Evolutionary conservation across 2,113 vertebrate species (phyloP).

Genomic region (Mugil cephalus): DNA sequence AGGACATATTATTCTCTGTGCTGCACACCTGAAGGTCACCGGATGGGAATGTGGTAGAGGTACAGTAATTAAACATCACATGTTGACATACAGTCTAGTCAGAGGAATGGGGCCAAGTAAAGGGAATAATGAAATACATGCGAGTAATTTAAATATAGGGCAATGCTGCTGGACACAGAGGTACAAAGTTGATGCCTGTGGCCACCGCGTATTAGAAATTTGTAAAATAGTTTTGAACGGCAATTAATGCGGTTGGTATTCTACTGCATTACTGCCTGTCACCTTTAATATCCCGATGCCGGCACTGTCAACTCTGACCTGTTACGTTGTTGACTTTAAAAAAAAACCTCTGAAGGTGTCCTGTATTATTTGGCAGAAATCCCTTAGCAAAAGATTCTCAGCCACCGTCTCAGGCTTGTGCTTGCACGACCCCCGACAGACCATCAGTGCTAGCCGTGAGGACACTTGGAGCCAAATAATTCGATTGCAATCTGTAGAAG

Average conservation of each 20-base stretch:
- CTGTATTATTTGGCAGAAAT: not conserved
- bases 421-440: not conserved
- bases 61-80: slow-evolving; percentile 39
- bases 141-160: not conserved
- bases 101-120: not conserved
- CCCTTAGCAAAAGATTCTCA: not conserved
- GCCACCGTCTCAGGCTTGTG: not conserved
- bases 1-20: slow-evolving; percentile 34
- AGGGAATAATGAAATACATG: not conserved
- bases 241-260: no score
- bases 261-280: no score
- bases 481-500: no score
- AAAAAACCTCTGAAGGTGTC: not conserved
- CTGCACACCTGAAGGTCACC: slow-evolving; percentile 50
- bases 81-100: slow-evolving; percentile 12
- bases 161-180: no score
- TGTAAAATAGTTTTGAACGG: no score
- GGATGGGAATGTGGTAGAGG: not conserved
- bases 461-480: no score
- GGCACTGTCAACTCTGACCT: no score
- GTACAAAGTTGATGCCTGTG: no score
- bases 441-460: not conserved
- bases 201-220: no score
- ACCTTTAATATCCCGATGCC: no score
- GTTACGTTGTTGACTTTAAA: not conserved